Evolutionary conservation across 2,113 vertebrate species (phyloP), one percentile per base, ranked within the genome.

Genomic region (Ciconia boyciana): DNA sequence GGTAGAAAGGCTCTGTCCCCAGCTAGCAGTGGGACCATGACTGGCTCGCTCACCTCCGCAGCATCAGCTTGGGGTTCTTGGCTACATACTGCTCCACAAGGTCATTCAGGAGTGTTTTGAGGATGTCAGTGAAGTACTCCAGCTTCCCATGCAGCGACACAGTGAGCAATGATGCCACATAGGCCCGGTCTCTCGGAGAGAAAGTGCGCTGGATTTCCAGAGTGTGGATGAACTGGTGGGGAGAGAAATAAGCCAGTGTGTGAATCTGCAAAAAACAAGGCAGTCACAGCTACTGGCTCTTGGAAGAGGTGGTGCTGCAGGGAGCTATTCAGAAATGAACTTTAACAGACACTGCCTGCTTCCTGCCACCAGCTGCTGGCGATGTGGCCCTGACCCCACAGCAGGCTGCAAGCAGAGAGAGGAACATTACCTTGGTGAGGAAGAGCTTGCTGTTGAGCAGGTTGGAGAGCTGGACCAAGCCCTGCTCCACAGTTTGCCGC

Each of bases 401-500:
- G 54, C 54, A 79, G 29, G 79, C 43, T 36, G 52, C 28, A 58
- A 28, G 20, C 41, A 54, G 58, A 70, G 36, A 51, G 13, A 16
- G 20, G 15, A 12, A 84, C 36, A 11, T 74, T 97, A 99, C 99
- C 99, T 99, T 99, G 93, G 99, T 99, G 96, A 99, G 99, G 97
- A 99, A 99, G 62, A 99, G 99, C 91, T 99, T 99, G 98, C 99
- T 99, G 97, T 99, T 99, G 87, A 99, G 99, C 78, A 99, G 98
- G 96, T 99, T 99, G 72, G 99, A 99, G 49, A 99, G 98, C 97
- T 99, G 99, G 54, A 99, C 98, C 95, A 99, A 98, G 57, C 99
- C 99, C 91, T 99, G 99, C 88, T 99, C 99, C 94, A 99, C 99
- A 0, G 99, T 99, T 84, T 99, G 99, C 24, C 99, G 97, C 46